A percentile compares a stretch with the other conserved stretches of the same genome.
These are phyloP conservation scores for Manis pentadactyla DNA, from an alignment of 2,797 vertebrate genomes.

Conservation along the genomic window DNA sequence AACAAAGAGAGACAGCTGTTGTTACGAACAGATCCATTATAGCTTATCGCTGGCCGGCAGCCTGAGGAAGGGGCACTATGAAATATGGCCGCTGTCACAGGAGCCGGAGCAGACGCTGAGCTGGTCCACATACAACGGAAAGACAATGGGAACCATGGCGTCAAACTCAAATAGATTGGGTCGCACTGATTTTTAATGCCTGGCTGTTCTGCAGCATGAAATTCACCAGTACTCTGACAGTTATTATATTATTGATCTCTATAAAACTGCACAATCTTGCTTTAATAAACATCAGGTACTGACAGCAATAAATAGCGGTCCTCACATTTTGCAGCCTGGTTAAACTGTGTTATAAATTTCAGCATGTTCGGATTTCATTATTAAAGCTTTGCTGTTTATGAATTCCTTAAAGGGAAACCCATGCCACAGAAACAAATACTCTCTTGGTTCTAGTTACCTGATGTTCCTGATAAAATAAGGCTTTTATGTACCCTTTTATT, in stretches of 20 bases:
- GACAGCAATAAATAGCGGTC: background rate
- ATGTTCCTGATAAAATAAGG: background rate
- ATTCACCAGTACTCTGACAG: slow-evolving; percentile 83
- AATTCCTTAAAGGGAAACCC: background rate
- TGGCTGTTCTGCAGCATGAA: slow-evolving; percentile 84
- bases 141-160: slow-evolving; percentile 72
- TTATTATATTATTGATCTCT: slow-evolving; percentile 69
- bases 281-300: slow-evolving; percentile 59
- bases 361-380: background rate
- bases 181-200: slow-evolving; percentile 85
- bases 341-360: background rate
- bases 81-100: slow-evolving; percentile 96
- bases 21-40: slow-evolving; percentile 94
- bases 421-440: background rate
- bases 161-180: slow-evolving; percentile 86
- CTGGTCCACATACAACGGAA: slow-evolving; percentile 76
- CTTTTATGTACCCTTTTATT: background rate
- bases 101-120: slow-evolving; percentile 81
- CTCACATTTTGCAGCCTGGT: background rate
- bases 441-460: background rate
- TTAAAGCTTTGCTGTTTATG: rapidly evolving
- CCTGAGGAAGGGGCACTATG: slow-evolving; percentile 86
- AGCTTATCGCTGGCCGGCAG: slow-evolving; percentile 96
- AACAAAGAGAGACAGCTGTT: slow-evolving; percentile 90
- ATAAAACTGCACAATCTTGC: background rate